Conservation (phyloP, 1,140 invertebrate genomes). For the Drosophila prosaltans region DNA sequence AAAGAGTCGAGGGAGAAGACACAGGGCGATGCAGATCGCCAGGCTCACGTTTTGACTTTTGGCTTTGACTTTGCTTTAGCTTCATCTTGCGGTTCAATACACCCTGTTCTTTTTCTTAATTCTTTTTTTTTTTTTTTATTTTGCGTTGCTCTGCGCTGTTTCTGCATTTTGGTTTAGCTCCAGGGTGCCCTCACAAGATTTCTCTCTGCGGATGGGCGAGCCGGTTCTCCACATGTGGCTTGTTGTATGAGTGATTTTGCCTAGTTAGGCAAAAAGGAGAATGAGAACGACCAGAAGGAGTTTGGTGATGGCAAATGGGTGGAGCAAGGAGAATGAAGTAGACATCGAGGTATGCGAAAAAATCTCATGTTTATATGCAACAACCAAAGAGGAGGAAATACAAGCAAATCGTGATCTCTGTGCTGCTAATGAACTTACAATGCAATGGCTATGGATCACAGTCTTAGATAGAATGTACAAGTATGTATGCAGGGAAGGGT, state of each 20-base stretch:
- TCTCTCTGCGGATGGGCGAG: slow-evolving; percentile 42
- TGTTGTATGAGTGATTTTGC: slow-evolving; percentile 75
- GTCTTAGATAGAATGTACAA: slow-evolving; percentile 2
- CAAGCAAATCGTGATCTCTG: slow-evolving; percentile 68
- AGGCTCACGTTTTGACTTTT: slow-evolving; percentile 82
- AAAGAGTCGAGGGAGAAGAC: background rate
- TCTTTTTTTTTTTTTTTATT: slow-evolving; percentile 31
- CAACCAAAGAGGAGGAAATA: slow-evolving; percentile 21
- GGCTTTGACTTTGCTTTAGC: slow-evolving; percentile 57
- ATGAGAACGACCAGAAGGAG: background rate
- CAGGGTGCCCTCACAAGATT: slow-evolving; percentile 65
- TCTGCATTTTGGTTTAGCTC: slow-evolving; percentile 50
- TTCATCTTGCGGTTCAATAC: slow-evolving; percentile 7
- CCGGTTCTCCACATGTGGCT: slow-evolving; percentile 74
- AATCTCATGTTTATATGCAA: slow-evolving; percentile 77
- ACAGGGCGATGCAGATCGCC: slow-evolving; percentile 33
- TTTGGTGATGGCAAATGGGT: background rate
- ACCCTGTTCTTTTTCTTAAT: slow-evolving; percentile 5
- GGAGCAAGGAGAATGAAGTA: background rate
- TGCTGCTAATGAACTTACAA: slow-evolving; percentile 81
- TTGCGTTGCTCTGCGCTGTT: background rate
- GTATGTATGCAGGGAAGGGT: too few relatives aligned
- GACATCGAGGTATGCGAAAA: slow-evolving; percentile 58
- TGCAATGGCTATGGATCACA: slow-evolving; percentile 52
- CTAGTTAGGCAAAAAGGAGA: slow-evolving; percentile 63